A percentile compares a stretch with the other conserved stretches of the same genome.
Evolutionary conservation across 2,113 vertebrate species (phyloP).

Genomic region (Ceyx cyanopectus): DNA sequence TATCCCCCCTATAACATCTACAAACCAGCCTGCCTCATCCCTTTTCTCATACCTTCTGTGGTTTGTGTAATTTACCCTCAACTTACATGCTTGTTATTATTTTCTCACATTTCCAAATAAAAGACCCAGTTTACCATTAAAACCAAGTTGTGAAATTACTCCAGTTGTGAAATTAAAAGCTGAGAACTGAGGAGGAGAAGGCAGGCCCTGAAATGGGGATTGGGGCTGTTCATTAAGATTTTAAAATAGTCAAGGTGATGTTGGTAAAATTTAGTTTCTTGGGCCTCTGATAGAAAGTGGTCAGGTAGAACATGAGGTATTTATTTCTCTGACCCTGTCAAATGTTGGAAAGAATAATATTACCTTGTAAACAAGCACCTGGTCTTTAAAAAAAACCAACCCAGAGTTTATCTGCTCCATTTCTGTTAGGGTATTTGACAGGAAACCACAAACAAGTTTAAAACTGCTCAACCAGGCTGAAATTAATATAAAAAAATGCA

Average conservation of each 20-base stretch:
- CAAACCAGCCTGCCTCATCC: neutral
- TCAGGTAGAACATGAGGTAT: neutral
- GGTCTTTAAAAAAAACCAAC: neutral
- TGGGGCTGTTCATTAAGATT: neutral
- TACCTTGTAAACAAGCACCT: neutral
- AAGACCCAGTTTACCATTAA: neutral
- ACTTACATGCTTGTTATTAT: neutral
- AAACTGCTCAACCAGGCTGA: neutral
- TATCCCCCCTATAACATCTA: neutral
- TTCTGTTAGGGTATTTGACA: neutral
- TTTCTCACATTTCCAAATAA: neutral
- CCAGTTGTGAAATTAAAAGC: neutral
- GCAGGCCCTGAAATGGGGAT: neutral
- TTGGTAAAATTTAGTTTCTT: neutral
- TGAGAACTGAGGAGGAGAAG: neutral
- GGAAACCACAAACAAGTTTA: neutral
- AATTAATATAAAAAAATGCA: neutral
- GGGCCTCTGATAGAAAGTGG: neutral
- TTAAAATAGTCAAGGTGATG: neutral
- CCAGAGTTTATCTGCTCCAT: neutral
- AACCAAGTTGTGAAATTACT: neutral
- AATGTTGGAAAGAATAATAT: neutral
- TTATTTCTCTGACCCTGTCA: neutral
- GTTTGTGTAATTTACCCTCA: neutral
- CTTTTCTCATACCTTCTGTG: neutral